Evolutionary conservation across 2,888 invertebrate genomes (phyloP), one percentile per base, ranked within the genome.

Genomic region (Falcaria lacertinaria): DNA sequence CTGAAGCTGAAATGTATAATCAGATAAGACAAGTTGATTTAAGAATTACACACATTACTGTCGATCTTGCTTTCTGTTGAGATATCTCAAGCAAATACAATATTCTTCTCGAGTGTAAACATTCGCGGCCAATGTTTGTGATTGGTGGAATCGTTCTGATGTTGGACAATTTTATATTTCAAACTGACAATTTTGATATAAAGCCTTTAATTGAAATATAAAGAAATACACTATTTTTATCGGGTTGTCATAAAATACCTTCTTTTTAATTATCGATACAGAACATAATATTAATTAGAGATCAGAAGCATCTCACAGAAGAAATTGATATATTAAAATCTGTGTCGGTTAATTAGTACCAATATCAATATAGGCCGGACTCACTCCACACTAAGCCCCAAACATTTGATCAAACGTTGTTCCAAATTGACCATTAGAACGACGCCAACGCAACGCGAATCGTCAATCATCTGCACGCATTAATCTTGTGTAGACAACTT

Each of bases 401-500:
- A 45, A 37, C 22, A 44, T 64, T 68, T 63, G 67, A 48, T 52
- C 64, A 54, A 77, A 73, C 63, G 57, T 73, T 75, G 72, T 77
- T 55, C 54, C 72, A 64, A 69, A 73, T 71, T 66, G 72, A 70
- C 79, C 84, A 84, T 85, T 84, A 84, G 82, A 78, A 65, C 69
- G 75, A 69, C 71, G 72, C 70, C 71, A 69, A 74, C 74, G 66
- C 71, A 76, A 74, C 80, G 82, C 82, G 73, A 80, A 80, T 87
- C 87, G 87, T 88, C 87, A 84, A 88, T 88, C 88, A 88, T 87
- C 85, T 75, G 68, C 72, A 80, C 86, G 80, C 88, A 88, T 88
- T 88, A 86, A 88, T 88, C 88, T 88, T 87, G 78, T 79, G 87
- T 71, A 86, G 88, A 88, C 88, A 88, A 86, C 80, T 86, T 88